Conservation (phyloP, 2,888 invertebrate genomes). For the Ennomos quercinarius region DNA sequence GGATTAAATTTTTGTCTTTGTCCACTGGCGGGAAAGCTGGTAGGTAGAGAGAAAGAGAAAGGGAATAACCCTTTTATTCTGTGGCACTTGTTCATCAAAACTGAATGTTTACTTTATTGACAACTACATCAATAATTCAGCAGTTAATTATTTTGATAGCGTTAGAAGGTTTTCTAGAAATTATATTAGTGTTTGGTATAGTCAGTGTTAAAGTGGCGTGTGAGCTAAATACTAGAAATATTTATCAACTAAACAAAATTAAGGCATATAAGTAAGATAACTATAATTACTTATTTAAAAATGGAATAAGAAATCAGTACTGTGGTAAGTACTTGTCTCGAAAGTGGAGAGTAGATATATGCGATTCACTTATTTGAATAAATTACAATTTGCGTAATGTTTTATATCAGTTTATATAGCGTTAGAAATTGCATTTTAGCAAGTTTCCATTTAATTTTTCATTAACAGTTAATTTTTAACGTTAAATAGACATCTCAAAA, state of each 20-base stretch:
- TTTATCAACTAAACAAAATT: background rate
- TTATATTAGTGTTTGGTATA: slow-evolving; percentile 13
- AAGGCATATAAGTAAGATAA: background rate
- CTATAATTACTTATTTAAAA: background rate
- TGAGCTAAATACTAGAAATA: background rate
- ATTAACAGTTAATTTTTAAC: background rate
- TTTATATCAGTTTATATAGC: slow-evolving; percentile 9
- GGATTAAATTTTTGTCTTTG: too few relatives aligned
- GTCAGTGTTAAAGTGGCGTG: slow-evolving; percentile 4
- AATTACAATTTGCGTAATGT: slow-evolving; percentile 3
- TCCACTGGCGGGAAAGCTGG: too few relatives aligned
- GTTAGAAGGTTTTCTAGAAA: slow-evolving; percentile 12
- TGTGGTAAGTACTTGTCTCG: slow-evolving; percentile 1
- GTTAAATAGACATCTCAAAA: background rate
- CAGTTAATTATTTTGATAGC: slow-evolving; percentile 6
- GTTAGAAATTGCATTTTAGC: slow-evolving; percentile 5
- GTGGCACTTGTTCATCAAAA: background rate
- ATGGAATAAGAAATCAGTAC: slow-evolving; percentile 3
- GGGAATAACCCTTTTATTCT: too few relatives aligned
- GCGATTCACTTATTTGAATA: slow-evolving; percentile 2
- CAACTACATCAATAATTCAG: slow-evolving; percentile 3
- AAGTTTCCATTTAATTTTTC: slow-evolving; percentile 1
- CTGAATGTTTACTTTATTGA: background rate
- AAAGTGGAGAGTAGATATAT: background rate
- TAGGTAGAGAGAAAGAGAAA: too few relatives aligned